Base-by-base conservation (phyloP, 2,888 invertebrate genomes). In the Bugulina stolonifera region DNA sequence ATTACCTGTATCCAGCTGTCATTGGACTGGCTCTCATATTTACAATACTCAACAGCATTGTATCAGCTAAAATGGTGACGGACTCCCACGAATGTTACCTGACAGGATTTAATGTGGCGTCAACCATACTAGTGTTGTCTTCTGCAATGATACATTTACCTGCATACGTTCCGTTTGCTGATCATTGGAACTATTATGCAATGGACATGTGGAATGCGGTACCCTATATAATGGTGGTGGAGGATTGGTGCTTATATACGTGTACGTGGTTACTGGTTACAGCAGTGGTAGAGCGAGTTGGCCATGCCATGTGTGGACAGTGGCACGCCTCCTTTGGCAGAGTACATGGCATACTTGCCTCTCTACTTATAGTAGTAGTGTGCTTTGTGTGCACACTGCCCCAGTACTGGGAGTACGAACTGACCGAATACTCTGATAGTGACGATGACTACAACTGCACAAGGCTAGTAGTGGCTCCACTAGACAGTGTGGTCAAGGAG, bases 221-320 rank as follows among this genome's bases (percentile, higher is more conserved):
- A 25, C 70, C 70, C 5, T 70, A 70, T 23, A 3, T 70, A 14
- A n/a, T 27, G 32, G 70, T 54, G 5, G 5, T 70, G 29, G 52
- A 80, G 22, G 80, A 81, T 75, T 81, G 81, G 81, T 80, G 81
- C 72, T 80, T 79, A 77, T 81, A 79, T 76, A 79, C 79, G 25
- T 76, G 78, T 43, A 76, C 81, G 43, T 82, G 82, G 82, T 76
- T 81, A n/a, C 77, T 82, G 27, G 78, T 81, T 71, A 77, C 81
- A 71, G 80, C 80, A 78, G 78, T 79, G 70, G 74, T 81, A 57
- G 81, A 82, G 75, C 77, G 81, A 29, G 52, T 32, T 5, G 70
- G 70, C 18, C 43, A 70, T 25, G 1, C 54, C 18, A n/a, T 72
- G 71, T 70, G 70, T 43, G 64, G 64, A 2, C 64, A 32, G 32